Evolutionary conservation across 1,140 invertebrate species (phyloP).

Genomic region (Bactericera cockerelli): DNA sequence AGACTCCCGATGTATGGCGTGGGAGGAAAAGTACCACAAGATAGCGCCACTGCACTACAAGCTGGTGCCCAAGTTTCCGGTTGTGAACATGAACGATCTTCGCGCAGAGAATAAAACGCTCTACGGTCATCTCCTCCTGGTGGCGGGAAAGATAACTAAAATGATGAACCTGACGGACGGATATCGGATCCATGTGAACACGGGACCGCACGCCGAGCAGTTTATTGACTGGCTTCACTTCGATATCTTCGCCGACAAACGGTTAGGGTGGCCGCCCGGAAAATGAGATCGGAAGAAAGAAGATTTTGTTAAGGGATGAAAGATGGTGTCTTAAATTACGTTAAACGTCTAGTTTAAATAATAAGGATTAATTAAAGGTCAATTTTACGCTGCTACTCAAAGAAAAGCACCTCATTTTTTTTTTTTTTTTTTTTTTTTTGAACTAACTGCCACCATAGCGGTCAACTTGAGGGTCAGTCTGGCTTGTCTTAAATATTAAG

Average conservation of each 20-base stretch:
- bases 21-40: not conserved
- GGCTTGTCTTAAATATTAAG: no score
- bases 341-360: no score
- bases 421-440: no score
- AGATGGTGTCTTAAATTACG: no score
- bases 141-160: not conserved
- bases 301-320: no score
- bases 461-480: no score
- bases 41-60: not conserved
- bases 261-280: not conserved
- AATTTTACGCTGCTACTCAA: no score
- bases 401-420: no score
- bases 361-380: no score
- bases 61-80: not conserved
- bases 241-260: not conserved
- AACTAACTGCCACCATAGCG: no score
- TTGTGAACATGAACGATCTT: not conserved
- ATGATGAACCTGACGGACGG: not conserved
- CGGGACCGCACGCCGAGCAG: not conserved
- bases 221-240: not conserved
- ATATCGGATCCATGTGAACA: conserved; percentile 1
- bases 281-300: not conserved
- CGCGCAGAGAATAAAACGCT: not conserved
- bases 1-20: not conserved
- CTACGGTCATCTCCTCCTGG: not conserved